These are phyloP conservation scores for Anarsia innoxiella DNA, from an alignment of 2,888 invertebrate species.

Conservation along the genomic window DNA sequence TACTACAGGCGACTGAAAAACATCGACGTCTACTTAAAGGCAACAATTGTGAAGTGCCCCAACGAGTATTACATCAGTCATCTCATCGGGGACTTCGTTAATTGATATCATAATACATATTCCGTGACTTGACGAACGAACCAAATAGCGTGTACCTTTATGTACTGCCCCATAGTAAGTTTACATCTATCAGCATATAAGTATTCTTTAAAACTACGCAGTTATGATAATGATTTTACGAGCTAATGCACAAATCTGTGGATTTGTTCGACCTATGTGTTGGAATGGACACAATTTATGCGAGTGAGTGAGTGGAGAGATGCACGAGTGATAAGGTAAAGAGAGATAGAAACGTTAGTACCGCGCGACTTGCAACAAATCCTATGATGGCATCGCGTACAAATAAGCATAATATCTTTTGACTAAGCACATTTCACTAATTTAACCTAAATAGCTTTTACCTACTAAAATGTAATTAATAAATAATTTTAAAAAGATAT, in stretches of 20 bases:
- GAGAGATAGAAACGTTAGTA: conserved; percentile 19
- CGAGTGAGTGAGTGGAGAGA: conserved; percentile 18
- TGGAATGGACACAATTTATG: conserved; percentile 49
- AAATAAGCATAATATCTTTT: too few relatives aligned
- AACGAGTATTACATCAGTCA: conserved; percentile 7
- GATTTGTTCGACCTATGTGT: conserved; percentile 45
- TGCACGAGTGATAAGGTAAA: conserved; percentile 20
- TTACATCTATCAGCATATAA: conserved; percentile 6
- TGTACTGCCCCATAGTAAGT: not conserved
- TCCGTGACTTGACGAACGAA: too few relatives aligned
- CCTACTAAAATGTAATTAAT: too few relatives aligned
- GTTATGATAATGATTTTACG: conserved; percentile 30
- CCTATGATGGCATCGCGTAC: too few relatives aligned
- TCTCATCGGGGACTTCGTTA: not conserved
- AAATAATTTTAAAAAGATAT: too few relatives aligned
- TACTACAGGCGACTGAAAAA: not conserved
- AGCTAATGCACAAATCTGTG: conserved; percentile 37
- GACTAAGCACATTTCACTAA: too few relatives aligned
- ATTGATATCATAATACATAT: not conserved
- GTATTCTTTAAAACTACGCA: conserved; percentile 44
- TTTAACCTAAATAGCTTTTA: too few relatives aligned
- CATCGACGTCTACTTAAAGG: not conserved
- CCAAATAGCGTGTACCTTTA: too few relatives aligned
- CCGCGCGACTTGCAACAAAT: too few relatives aligned
- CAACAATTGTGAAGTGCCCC: not conserved